phyloP scores from a whole-genome alignment of 1,140 invertebrate species.

The Wasmannia auropunctata region DNA sequence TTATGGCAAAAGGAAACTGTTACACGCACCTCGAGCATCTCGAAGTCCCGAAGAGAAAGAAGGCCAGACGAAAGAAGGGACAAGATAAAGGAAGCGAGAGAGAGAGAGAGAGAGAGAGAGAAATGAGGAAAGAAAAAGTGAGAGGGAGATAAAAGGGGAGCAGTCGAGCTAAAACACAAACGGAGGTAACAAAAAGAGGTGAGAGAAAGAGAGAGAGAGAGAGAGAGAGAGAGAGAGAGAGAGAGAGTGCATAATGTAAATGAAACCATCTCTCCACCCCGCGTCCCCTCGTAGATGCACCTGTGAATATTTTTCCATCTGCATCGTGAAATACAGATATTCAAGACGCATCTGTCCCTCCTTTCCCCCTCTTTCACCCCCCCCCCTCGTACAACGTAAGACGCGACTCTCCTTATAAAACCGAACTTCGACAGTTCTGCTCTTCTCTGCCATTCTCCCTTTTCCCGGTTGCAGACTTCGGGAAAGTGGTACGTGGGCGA shows the following conservation, averaged over 20 bases:
- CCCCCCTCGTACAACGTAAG: background rate
- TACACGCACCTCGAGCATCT: background rate
- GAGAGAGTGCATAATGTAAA: constrained; percentile 73
- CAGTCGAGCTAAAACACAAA: constrained; percentile 63
- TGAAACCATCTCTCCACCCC: constrained; percentile 58
- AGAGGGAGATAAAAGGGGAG: background rate
- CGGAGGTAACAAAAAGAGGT: constrained; percentile 54
- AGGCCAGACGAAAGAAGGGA: background rate
- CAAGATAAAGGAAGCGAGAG: background rate
- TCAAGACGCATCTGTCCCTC: constrained; percentile 69
- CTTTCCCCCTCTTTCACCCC: no score
- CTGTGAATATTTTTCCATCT: constrained; percentile 72
- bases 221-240: no score
- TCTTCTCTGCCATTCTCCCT: constrained; percentile 68
- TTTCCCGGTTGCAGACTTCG: constrained; percentile 71
- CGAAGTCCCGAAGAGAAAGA: no score
- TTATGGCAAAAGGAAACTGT: constrained; percentile 27
- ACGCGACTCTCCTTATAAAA: constrained; percentile 71
- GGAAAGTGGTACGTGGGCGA: constrained; percentile 75
- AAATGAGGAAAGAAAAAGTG: background rate
- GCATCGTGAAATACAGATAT: constrained; percentile 75
- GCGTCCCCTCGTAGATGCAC: constrained; percentile 38
- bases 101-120: no score
- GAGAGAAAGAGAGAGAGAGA: no score
- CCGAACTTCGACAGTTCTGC: constrained; percentile 73